Base-by-base conservation (phyloP, 2,888 invertebrate species). In the Pasiphila rectangulata region DNA sequence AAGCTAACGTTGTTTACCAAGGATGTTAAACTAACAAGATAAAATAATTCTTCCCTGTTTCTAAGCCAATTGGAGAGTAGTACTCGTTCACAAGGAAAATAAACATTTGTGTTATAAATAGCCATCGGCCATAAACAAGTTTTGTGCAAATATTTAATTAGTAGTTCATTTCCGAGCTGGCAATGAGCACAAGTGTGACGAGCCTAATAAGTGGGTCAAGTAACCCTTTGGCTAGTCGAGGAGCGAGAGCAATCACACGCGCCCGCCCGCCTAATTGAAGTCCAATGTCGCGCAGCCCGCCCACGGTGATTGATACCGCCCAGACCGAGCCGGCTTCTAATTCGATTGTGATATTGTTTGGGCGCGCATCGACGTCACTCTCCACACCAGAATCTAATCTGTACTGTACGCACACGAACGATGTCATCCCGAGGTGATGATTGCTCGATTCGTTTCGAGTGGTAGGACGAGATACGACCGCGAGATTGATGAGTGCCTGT, bases 181-280 rank as follows among this genome's bases (percentile, higher is more conserved):
- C 71, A 67, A 64, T 63, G 72, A 73, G 70, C 70, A 72, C 71
- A 76, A 46, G 46, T 73, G 72, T 72, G 70, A 69, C 71, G 72
- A 69, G 69, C 65, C 70, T 76, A 77, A 77, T 83, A 86, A 85
- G 77, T 86, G 72, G 87, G 87, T 84, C 86, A 85, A 86, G 85
- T 81, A 81, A 86, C 81, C 86, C 85, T 85, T 83, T 82, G 72
- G 72, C 67, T 65, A 75, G 75, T 75, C 70, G 71, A 78, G 76
- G 71, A 82, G 79, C 76, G 76, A 82, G 82, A 83, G 83, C 83
- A 84, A 83, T 84, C 83, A 83, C 79, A 76, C 76, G 75, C 79
- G 79, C 77, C 47, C 81, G 79, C 80, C 82, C 82, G 84, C 77
- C 86, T 88, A 88, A 88, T 87, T 87, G 87, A 86, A 87, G 84